Conservation (phyloP, 2,888 invertebrate genomes). For the Sinelater perroti region DNA sequence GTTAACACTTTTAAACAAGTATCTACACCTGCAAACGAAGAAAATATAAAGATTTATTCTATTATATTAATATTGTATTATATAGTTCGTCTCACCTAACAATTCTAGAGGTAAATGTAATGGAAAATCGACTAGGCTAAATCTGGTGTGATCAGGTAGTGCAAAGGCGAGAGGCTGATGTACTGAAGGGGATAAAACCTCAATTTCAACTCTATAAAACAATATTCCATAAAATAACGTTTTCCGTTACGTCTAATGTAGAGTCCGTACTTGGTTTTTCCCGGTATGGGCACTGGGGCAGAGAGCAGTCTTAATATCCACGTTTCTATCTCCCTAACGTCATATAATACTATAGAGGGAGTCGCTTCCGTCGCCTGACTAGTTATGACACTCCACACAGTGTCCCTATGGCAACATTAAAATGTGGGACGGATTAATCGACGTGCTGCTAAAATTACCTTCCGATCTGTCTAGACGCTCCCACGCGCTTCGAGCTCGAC, state of each 20-base stretch:
- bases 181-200: conserved; percentile 86
- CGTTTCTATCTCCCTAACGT: conserved; percentile 97
- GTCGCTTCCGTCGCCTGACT: conserved; percentile 82
- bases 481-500: conserved; percentile 86
- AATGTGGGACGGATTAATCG: conserved; percentile 17
- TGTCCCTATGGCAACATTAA: conserved; percentile 87
- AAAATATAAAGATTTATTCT: background rate
- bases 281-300: conserved; percentile 97
- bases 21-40: conserved; percentile 77
- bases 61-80: too few relatives aligned
- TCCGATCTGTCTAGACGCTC: conserved; percentile 85
- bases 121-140: conserved; percentile 97
- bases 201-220: conserved; percentile 61
- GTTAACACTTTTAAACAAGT: conserved; percentile 96
- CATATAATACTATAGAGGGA: conserved; percentile 90
- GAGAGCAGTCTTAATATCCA: conserved; percentile 97
- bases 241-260: too few relatives aligned
- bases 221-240: conserved; percentile 52
- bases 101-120: conserved; percentile 97
- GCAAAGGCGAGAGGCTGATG: conserved; percentile 91
- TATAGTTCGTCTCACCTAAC: conserved; percentile 72
- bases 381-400: conserved; percentile 95
- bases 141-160: conserved; percentile 96
- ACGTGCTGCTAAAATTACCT: conserved; percentile 66
- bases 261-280: conserved; percentile 82